Percentiles rank a stretch among this genome's conserved stretches.
These are phyloP conservation scores for Schmidtea mediterranea DNA, from an alignment of 1,140 invertebrate genomes.

Conservation along the genomic window DNA sequence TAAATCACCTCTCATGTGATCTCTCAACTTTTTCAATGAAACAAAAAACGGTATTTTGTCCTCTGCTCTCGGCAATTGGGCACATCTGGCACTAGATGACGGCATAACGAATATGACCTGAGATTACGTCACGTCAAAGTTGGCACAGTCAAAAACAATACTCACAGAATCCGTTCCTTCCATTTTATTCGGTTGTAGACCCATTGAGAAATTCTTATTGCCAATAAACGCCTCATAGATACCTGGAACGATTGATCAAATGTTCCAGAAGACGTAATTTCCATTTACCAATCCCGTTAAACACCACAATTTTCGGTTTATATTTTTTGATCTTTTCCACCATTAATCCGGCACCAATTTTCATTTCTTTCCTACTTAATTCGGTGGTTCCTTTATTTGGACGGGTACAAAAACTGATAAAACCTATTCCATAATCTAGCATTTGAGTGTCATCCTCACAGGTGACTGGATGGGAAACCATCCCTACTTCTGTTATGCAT, in stretches of 20 bases:
- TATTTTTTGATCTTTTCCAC: constrained; percentile 67
- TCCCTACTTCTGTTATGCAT: constrained; percentile 66
- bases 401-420: constrained; percentile 80
- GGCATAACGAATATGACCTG: constrained; percentile 96
- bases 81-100: constrained; percentile 74
- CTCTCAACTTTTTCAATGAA: constrained; percentile 68
- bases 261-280: neutral
- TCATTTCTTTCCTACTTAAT: constrained; percentile 69
- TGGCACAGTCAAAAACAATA: constrained; percentile 9
- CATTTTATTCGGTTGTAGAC: constrained; percentile 63
- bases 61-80: constrained; percentile 65
- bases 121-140: constrained; percentile 4
- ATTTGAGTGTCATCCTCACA: constrained; percentile 80
- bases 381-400: constrained; percentile 81
- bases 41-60: constrained; percentile 90
- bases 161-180: constrained; percentile 73
- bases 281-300: constrained; percentile 60
- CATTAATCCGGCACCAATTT: constrained; percentile 66
- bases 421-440: constrained; percentile 69
- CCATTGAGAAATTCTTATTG: constrained; percentile 84
- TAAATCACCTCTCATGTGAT: constrained; percentile 59
- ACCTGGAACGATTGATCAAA: constrained; percentile 13
- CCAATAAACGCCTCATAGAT: constrained; percentile 89
- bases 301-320: constrained; percentile 80
- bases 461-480: constrained; percentile 73